A percentile compares a stretch with the other conserved stretches of the same genome.
Conservation (phyloP, 2,113 vertebrate species). For the Microcebus griseorufus region DNA sequence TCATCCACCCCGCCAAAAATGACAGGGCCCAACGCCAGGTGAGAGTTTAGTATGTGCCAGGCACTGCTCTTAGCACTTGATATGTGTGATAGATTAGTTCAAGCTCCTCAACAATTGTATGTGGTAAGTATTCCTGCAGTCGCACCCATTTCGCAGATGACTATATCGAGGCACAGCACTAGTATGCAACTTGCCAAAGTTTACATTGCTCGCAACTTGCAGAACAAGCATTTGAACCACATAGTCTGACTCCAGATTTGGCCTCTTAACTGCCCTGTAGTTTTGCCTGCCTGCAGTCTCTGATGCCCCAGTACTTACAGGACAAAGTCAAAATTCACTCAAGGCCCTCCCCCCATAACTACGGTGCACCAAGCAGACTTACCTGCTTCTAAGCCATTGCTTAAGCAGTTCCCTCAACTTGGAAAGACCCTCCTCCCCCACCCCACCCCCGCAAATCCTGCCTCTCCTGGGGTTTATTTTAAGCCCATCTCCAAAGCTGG, state of each 20-base stretch:
- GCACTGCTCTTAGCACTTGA: neutral
- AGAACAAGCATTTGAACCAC: neutral
- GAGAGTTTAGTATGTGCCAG: neutral
- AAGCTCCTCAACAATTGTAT: neutral
- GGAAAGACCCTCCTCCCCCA: neutral
- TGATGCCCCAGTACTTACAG: neutral
- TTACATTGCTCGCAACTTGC: neutral
- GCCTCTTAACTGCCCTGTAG: neutral
- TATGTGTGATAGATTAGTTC: neutral
- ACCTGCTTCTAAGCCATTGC: neutral
- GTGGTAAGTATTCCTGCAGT: neutral
- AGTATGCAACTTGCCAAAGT: neutral
- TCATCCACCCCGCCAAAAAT: neutral
- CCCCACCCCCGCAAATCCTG: accelerated
- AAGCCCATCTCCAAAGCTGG: neutral
- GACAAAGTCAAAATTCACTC: neutral
- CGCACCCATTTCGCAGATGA: neutral
- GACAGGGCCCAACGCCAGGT: neutral
- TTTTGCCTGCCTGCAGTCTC: neutral
- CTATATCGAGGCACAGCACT: neutral
- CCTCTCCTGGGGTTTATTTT: conserved; percentile 7
- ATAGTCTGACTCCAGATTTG: neutral
- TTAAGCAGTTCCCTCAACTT: neutral
- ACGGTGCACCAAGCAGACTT: neutral
- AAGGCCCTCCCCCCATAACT: neutral